Conservation (phyloP, 2,888 invertebrate species). For the Folsomia candida region DNA sequence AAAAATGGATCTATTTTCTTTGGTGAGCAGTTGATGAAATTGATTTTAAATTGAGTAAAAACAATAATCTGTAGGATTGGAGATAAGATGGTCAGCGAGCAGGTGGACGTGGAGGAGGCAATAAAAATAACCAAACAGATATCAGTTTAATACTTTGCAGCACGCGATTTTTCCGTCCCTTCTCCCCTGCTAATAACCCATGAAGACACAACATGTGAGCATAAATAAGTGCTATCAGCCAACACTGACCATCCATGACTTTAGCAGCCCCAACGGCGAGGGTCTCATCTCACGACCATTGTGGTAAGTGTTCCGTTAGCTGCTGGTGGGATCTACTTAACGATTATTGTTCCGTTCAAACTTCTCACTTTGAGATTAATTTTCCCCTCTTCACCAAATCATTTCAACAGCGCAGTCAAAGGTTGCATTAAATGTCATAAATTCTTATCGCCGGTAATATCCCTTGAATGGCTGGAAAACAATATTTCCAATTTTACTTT, state of each 20-base stretch:
- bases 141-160: conserved; percentile 1
- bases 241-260: background rate
- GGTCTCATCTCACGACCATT: background rate
- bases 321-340: background rate
- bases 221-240: background rate
- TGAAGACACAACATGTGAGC: background rate
- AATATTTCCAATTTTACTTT: background rate
- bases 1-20: background rate
- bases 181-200: background rate
- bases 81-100: background rate
- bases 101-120: conserved; percentile 4
- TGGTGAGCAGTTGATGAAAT: conserved; percentile 3
- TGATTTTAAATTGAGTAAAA: conserved; percentile 8
- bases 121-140: conserved; percentile 17
- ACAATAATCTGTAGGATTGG: background rate
- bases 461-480: background rate
- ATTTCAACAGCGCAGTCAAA: background rate
- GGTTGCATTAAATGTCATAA: conserved; percentile 2
- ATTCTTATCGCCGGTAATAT: conserved; percentile 1
- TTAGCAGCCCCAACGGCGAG: background rate
- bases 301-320: conserved; percentile 4
- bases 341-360: conserved; percentile 3
- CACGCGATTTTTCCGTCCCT: conserved; percentile 6
- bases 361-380: background rate
- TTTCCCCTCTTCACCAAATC: background rate